A percentile compares a stretch with the other conserved stretches of the same genome.
Evolutionary conservation across 2,797 vertebrate species (phyloP).

Genomic region (Setipinna tenuifilis): DNA sequence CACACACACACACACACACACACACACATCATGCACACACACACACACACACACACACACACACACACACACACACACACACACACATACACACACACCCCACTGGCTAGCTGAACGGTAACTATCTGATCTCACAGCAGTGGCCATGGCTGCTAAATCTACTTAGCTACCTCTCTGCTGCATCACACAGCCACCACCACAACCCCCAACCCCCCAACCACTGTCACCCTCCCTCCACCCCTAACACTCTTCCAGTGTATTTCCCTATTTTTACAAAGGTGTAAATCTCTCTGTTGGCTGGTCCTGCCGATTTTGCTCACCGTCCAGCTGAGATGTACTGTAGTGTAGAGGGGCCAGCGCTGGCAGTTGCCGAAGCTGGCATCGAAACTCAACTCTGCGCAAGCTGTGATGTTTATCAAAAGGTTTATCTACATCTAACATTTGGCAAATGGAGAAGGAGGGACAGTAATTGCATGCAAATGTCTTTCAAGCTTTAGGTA

Average conservation of each 20-base stretch:
- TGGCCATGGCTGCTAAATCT: neutral
- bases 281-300: neutral
- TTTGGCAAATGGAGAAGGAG: constrained; percentile 47
- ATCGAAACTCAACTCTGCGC: neutral
- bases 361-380: constrained; percentile 28
- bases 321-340: neutral
- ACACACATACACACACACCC: no score
- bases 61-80: no score
- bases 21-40: constrained; percentile 3
- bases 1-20: neutral
- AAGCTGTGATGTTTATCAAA: constrained; percentile 32
- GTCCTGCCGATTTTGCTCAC: neutral
- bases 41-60: neutral
- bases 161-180: neutral
- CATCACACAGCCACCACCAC: neutral
- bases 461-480: constrained; percentile 49
- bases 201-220: no score
- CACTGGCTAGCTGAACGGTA: neutral
- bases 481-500: constrained; percentile 51
- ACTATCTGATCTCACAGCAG: neutral
- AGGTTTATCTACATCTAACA: constrained; percentile 44
- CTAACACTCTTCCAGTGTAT: neutral
- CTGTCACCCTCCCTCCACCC: neutral
- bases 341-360: neutral
- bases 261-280: neutral